Base-by-base conservation (phyloP, 2,113 vertebrate species). In the Taurulus bubalis region DNA sequence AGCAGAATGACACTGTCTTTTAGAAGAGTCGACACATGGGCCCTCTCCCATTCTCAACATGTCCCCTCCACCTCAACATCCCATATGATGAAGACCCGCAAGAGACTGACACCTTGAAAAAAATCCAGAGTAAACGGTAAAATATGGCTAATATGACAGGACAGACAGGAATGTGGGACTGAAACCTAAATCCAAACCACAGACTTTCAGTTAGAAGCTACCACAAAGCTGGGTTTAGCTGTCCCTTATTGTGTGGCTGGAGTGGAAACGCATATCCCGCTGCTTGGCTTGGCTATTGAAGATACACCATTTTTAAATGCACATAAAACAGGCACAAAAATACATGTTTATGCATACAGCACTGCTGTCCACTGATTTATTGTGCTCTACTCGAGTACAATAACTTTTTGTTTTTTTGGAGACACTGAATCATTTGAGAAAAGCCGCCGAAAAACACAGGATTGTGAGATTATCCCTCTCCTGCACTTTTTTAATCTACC, bases 401-500 rank as follows among this genome's bases (percentile, higher is more conserved):
- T 70, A 12, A 45, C 32, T 79, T 71, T 58, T 74, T 2, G 12
- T 34, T 34, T 20, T 36, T 28, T 51, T 8, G 15, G 24, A 62
- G 66, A 59, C 28, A 40, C 22, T 60, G 30, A 74, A 74, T 75
- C 4, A 75, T 79, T 68, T 71, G n/a, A 83, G 67, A 81, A 71
- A 84, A 72, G 47, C 71, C 36, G 16, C 58, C 18, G 38, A 59
- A 73, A 49, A 30, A 42, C 12, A 36, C 22, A 30, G 81, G 79
- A 82, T 84, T 83, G 77, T 70, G 64, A 88, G 90, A 91, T 93
- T 90, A 90, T 88, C 84, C 68, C 49, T 60, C 69, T 78, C 59
- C 68, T 75, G 70, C 83, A 71, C 64, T 75, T 72, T 86, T 86
- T 84, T 90, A 93, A 93, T 88, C 90, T 89, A 65, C 63, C 64